Base-by-base conservation (phyloP, 2,797 vertebrate species). In the Iguana delicatissima region DNA sequence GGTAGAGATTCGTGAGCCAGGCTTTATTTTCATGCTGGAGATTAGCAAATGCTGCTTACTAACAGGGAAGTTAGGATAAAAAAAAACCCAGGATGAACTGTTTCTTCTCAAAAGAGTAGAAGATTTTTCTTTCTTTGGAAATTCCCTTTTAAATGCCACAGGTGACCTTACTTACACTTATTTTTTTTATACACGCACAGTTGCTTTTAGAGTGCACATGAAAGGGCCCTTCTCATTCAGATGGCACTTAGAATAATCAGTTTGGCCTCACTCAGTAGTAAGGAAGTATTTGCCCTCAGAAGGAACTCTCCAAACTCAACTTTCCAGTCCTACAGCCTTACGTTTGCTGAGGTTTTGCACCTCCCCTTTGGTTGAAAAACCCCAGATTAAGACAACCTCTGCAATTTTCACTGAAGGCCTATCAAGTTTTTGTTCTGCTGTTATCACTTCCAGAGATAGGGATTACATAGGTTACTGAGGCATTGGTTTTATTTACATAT, bases 361-460 rank as follows among this genome's bases (percentile, higher is more conserved):
- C 7, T 85, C 81, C 92, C 83, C 55, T n/a, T 55, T 0, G 0
- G 87, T 73, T 18, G n/a, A 90, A 81, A 29, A 76, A 20, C 32
- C 24, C 22, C 67, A 82, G 90, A 73, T 38, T 86, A 89, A 79
- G 46, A 38, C 67, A 88, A 50, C n/a, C 83, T 92, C 90, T 35
- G 1, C 42, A 69, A 38, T 81, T 89, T 80, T 74, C n/a, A 46
- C 7, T 20, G 42, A 35, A 38, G 42, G 35, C 69, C 62, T 85
- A 79, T 35, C 52, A 59, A 0, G 29, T 85, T 57, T 80, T 50
- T 0, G 0, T 67, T 50, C 88, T 74, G 64, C 35, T 64, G 1
- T 88, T 89, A 57, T 90, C 38, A 22, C 42, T 38, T 38, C 73
- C 80, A 69, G 84, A n/a, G 69, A 80, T 10, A 83, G 72, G 80